Base-by-base conservation (phyloP, 1,140 invertebrate genomes). In the Cydia splendana region DNA sequence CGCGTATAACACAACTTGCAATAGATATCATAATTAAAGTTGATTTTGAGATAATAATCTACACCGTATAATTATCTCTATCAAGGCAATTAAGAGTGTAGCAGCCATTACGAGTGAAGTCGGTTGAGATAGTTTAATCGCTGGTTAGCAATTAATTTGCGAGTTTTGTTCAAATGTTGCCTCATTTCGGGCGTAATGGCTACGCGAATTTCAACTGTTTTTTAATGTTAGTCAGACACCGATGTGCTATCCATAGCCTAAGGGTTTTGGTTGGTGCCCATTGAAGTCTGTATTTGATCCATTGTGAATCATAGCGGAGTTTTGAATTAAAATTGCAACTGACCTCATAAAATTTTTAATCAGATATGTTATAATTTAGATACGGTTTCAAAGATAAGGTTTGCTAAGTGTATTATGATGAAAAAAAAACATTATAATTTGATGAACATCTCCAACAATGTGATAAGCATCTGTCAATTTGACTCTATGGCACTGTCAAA, bases 81-180 rank as follows among this genome's bases (percentile, higher is more conserved):
- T 53, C 51, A 53, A 48, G 45, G 45, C n/a, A 53, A 2, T 53
- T 18, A 53, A 53, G 4, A 53, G 51, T 53, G 51, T n/a, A 53
- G 51, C 51, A n/a, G 51, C 51, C 6, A 69, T 34, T 28, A 69
- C 65, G 65, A 15, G 30, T 34, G 62, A 65, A 69, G 20, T 34
- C 30, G n/a, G 24, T 13, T 69, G 30, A 28, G 28, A 34, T 69
- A 69, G 65, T 69, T 69, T 34, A 69, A 69, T 69, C 13, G 28
- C 28, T 65, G 24, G 65, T 28, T 65, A 13, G 65, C 65, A 69
- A 69, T 69, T 38, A 34, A 69, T 69, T 69, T 69, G 65, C 65
- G 65, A 69, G 65, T 38, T 34, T 12, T 34, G 30, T 69, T 69
- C 65, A 69, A 69, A 34, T 34, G 65, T 69, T 69, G 28, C 65